A percentile compares a stretch with the other conserved stretches of the same genome.
These are phyloP conservation scores for Zingel zingel DNA, from an alignment of 2,113 vertebrate genomes.

Conservation along the genomic window DNA sequence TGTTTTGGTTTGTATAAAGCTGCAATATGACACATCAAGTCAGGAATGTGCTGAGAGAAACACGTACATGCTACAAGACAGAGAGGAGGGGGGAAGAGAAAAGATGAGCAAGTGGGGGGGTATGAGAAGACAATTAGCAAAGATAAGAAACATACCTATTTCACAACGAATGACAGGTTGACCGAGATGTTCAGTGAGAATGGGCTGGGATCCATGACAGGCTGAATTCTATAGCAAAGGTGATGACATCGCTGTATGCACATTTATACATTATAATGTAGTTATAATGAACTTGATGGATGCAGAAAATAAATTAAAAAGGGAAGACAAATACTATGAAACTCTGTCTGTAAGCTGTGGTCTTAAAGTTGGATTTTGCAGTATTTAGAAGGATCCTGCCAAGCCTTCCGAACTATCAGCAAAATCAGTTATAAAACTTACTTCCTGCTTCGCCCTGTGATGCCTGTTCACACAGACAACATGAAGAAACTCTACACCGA, in stretches of 20 bases:
- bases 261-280: conserved; percentile 9
- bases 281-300: neutral
- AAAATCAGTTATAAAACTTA: conserved; percentile 43
- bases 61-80: conserved; percentile 72
- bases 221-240: neutral
- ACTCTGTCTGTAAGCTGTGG: neutral
- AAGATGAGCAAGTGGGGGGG: conserved; percentile 5
- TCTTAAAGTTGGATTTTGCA: conserved; percentile 41
- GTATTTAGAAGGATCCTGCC: neutral
- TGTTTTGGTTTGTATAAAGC: conserved; percentile 66
- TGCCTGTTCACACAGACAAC: conserved; percentile 36
- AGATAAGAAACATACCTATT: conserved; percentile 63
- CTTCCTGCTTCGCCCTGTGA: conserved; percentile 23
- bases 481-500: neutral
- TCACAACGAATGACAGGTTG: conserved; percentile 36
- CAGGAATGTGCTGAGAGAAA: conserved; percentile 77
- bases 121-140: conserved; percentile 61
- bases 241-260: neutral
- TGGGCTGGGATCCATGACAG: conserved; percentile 6
- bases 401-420: conserved; percentile 33
- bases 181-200: conserved; percentile 5
- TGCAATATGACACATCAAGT: conserved; percentile 66
- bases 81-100: conserved; percentile 29
- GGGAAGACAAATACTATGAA: neutral
- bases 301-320: neutral